phyloP scores from a whole-genome alignment of 2,797 vertebrate species.

The Spinus olivaceus region DNA sequence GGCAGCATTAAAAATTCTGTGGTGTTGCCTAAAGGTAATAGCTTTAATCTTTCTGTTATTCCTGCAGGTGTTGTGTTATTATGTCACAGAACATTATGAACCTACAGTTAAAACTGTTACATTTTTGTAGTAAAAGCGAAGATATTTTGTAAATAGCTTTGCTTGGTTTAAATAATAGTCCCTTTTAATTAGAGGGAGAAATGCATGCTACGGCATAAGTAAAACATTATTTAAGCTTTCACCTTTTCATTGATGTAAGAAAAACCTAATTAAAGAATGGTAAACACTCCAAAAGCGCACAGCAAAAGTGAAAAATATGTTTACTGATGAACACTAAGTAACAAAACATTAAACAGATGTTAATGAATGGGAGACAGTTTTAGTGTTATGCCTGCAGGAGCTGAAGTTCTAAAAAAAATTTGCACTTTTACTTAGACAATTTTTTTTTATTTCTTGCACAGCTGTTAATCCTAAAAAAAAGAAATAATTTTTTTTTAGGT shows the following conservation, averaged over 20 bases:
- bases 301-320: not conserved
- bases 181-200: not conserved
- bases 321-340: not conserved
- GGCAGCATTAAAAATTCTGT: not conserved
- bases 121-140: not conserved
- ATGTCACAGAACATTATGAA: not conserved
- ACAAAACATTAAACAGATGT: not conserved
- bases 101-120: not conserved
- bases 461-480: not conserved
- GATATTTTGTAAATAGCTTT: not conserved
- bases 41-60: not conserved
- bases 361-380: not conserved
- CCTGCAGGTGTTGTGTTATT: not conserved
- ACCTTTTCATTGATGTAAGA: not conserved
- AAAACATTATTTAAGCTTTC: not conserved
- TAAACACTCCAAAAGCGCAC: not conserved
- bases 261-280: not conserved
- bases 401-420: not conserved
- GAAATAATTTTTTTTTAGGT: not conserved
- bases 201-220: accelerated
- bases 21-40: not conserved
- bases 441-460: not conserved
- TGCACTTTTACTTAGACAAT: not conserved
- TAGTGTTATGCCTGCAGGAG: not conserved
- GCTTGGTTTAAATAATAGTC: not conserved